phyloP scores from a whole-genome alignment of 1,140 invertebrate species.

The Cecropterus lyciades region DNA sequence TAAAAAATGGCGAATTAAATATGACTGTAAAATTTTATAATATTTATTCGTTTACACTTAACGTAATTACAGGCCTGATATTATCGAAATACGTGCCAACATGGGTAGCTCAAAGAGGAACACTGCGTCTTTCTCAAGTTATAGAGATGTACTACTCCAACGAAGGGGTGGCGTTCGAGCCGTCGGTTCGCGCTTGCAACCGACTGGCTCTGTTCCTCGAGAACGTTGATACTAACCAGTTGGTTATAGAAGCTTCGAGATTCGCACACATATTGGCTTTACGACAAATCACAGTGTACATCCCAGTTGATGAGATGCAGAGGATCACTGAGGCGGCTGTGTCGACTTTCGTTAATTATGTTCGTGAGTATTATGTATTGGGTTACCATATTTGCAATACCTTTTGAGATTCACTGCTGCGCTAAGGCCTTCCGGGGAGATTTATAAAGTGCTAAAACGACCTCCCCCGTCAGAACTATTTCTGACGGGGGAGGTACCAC shows the following conservation, averaged over 20 bases:
- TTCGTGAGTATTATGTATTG: constrained; percentile 63
- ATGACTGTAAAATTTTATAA: neutral
- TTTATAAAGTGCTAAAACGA: too few species aligned
- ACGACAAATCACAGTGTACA: constrained; percentile 71
- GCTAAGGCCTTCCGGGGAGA: too few species aligned
- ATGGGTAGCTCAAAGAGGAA: constrained; percentile 80
- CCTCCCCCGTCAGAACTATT: too few species aligned
- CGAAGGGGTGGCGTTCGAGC: constrained; percentile 85
- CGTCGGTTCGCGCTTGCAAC: constrained; percentile 84
- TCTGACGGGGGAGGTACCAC: too few species aligned
- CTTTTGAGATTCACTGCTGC: too few species aligned
- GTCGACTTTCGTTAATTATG: constrained; percentile 70
- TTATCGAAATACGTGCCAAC: constrained; percentile 83
- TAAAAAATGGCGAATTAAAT: neutral
- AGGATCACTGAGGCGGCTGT: constrained; percentile 70
- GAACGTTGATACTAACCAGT: constrained; percentile 64
- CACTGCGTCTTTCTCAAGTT: constrained; percentile 86
- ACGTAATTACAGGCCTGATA: constrained; percentile 84
- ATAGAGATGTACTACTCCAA: constrained; percentile 89
- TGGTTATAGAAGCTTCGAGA: constrained; percentile 69
- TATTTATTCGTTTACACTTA: too few species aligned
- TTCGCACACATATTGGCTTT: constrained; percentile 75
- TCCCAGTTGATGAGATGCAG: constrained; percentile 70
- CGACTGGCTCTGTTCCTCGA: constrained; percentile 79
- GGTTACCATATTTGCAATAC: too few species aligned